Evolutionary conservation across 2,113 vertebrate genomes (phyloP).

Genomic region (Sinocyclocheilus grahami): DNA sequence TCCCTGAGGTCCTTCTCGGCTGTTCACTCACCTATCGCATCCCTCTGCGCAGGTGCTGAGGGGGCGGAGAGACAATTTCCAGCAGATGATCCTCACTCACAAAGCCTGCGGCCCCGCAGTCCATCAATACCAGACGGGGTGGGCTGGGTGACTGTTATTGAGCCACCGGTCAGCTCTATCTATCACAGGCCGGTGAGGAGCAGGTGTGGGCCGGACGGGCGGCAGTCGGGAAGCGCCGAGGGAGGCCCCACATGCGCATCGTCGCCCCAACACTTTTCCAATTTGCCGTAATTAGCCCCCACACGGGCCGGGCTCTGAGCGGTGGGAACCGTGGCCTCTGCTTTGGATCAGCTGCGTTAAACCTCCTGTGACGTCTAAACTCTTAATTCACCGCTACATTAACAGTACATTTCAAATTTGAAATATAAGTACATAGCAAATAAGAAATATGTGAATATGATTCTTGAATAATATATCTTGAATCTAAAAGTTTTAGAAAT

Average conservation of each 20-base stretch:
- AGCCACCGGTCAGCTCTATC: slow-evolving; percentile 53
- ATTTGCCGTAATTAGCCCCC: slow-evolving; percentile 68
- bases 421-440: not conserved
- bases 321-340: slow-evolving; percentile 49
- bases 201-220: slow-evolving; percentile 57
- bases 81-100: slow-evolving; percentile 60
- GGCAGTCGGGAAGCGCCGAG: slow-evolving; percentile 45
- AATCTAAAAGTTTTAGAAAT: no score
- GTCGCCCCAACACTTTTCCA: slow-evolving; percentile 56
- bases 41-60: slow-evolving; percentile 59
- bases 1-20: slow-evolving; percentile 36
- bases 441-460: no score
- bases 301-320: slow-evolving; percentile 47
- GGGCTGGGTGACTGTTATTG: slow-evolving; percentile 56
- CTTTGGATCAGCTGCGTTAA: slow-evolving; percentile 80
- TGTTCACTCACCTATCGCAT: slow-evolving; percentile 47
- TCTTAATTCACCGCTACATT: slow-evolving; percentile 84
- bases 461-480: no score
- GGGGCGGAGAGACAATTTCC: slow-evolving; percentile 57
- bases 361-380: slow-evolving; percentile 81
- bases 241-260: slow-evolving; percentile 57
- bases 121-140: slow-evolving; percentile 54
- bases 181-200: slow-evolving; percentile 58
- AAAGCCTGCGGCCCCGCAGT: slow-evolving; percentile 59
- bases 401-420: slow-evolving; percentile 56